Percentiles rank a stretch among this genome's conserved stretches.
phyloP scores from a whole-genome alignment of 2,113 vertebrate species.

The Amblyopsis rosae region DNA sequence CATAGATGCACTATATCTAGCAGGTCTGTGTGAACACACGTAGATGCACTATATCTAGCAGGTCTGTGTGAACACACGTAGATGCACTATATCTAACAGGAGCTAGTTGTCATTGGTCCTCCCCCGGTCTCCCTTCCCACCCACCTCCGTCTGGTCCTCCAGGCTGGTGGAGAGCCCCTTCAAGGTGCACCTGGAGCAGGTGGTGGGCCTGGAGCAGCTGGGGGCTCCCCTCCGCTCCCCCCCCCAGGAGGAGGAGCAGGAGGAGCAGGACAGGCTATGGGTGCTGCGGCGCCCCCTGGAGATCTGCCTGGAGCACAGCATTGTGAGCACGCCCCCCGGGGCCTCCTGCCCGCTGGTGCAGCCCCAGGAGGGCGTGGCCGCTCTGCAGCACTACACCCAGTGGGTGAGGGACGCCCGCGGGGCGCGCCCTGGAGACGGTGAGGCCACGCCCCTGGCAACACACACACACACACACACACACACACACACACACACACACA shows the following conservation, averaged over 20 bases:
- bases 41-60: too few species aligned
- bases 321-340: constrained; percentile 73
- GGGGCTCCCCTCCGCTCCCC: neutral
- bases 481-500: too few species aligned
- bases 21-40: too few species aligned
- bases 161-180: constrained; percentile 87
- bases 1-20: too few species aligned
- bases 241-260: neutral
- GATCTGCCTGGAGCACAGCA: constrained; percentile 88
- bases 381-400: constrained; percentile 87
- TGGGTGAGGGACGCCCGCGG: constrained; percentile 78
- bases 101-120: too few species aligned
- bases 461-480: neutral
- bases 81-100: too few species aligned
- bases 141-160: neutral
- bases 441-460: neutral
- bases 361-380: constrained; percentile 81
- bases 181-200: constrained; percentile 87
- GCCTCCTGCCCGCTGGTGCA: constrained; percentile 79
- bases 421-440: constrained; percentile 73
- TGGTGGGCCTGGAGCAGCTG: constrained; percentile 73
- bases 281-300: constrained; percentile 85
- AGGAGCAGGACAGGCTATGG: constrained; percentile 50
- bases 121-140: too few species aligned
- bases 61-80: too few species aligned